Evolutionary conservation across 2,113 vertebrate genomes (phyloP).

Genomic region (Piprites chloris): DNA sequence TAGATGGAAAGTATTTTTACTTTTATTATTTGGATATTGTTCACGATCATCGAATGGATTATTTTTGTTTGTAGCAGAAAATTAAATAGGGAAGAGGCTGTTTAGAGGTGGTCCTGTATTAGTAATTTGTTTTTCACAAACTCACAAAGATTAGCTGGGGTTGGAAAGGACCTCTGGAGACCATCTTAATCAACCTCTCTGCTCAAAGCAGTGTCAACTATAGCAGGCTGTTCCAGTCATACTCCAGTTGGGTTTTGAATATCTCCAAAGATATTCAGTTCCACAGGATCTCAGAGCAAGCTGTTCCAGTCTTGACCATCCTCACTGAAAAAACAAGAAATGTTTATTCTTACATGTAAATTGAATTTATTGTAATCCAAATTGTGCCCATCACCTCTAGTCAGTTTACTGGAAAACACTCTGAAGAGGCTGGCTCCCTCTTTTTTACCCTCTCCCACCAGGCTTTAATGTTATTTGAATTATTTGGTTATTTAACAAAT

Average conservation of each 20-base stretch:
- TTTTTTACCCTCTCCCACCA: background rate
- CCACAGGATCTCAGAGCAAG: background rate
- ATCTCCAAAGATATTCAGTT: background rate
- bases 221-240: background rate
- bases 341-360: background rate
- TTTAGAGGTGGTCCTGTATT: background rate
- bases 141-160: background rate
- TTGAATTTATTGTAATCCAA: background rate
- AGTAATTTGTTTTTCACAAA: background rate
- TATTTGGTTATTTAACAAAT: background rate
- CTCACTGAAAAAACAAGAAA: background rate
- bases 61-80: background rate
- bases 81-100: background rate
- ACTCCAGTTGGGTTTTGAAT: background rate
- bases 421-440: background rate
- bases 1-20: background rate
- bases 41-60: background rate
- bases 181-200: background rate
- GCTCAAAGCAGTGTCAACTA: background rate
- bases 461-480: background rate
- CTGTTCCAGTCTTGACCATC: background rate
- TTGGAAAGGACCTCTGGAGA: background rate
- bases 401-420: background rate
- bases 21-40: background rate
- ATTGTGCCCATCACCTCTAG: accelerated